A percentile compares a stretch with the other conserved stretches of the same genome.
Conservation (phyloP, 2,888 invertebrate genomes). For the Callinectes sapidus region DNA sequence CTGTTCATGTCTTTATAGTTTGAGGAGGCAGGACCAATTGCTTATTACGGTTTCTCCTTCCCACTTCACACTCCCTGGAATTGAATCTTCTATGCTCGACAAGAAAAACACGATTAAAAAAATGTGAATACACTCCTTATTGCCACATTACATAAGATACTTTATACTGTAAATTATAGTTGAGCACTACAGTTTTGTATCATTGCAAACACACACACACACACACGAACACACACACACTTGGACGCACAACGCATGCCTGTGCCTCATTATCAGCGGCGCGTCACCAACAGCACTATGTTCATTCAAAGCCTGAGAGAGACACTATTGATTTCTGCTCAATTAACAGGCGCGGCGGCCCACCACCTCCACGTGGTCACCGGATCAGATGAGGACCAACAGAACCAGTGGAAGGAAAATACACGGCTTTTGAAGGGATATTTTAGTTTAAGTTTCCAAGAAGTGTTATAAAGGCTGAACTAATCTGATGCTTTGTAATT, state of each 20-base stretch:
- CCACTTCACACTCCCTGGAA: too few relatives aligned
- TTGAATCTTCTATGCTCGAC: too few relatives aligned
- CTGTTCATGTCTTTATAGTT: too few relatives aligned
- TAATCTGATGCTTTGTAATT: neutral
- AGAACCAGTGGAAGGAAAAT: neutral
- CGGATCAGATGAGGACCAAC: neutral
- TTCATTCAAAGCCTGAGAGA: conserved; percentile 7
- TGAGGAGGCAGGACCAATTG: too few relatives aligned
- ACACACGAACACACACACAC: too few relatives aligned
- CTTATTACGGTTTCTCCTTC: too few relatives aligned
- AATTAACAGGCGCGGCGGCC: neutral
- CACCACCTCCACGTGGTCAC: neutral
- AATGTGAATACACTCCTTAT: too few relatives aligned
- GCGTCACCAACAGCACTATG: neutral
- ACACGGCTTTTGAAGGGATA: neutral
- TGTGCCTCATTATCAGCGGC: neutral
- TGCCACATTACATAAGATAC: too few relatives aligned
- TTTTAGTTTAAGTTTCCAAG: neutral
- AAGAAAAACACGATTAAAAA: too few relatives aligned
- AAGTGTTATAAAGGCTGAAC: neutral
- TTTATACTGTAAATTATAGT: too few relatives aligned
- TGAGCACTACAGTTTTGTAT: too few relatives aligned
- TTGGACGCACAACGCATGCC: neutral
- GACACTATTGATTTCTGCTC: neutral
- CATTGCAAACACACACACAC: too few relatives aligned